Evolutionary conservation across 2,888 invertebrate genomes (phyloP).

Genomic region (Melitaea athalia): DNA sequence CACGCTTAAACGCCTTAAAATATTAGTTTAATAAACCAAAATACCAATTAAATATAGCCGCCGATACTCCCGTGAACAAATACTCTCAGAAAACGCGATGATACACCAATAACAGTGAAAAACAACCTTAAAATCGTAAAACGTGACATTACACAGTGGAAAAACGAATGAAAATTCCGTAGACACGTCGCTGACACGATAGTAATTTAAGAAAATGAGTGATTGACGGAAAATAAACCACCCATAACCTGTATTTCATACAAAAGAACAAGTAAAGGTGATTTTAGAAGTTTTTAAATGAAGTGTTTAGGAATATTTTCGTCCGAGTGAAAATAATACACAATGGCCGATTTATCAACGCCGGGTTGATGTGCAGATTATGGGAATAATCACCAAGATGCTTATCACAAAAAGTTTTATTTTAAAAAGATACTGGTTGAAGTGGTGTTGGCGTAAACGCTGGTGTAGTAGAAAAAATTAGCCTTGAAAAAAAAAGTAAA

Average conservation of each 20-base stretch:
- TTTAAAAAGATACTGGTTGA: conserved; percentile 66
- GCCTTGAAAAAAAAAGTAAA: conserved; percentile 26
- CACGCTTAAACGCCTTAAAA: conserved; percentile 67
- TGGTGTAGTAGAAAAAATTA: conserved; percentile 51
- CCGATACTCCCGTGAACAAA: conserved; percentile 40
- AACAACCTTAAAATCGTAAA: conserved; percentile 49
- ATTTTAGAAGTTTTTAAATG: conserved; percentile 18
- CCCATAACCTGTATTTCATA: neutral
- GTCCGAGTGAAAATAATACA: conserved; percentile 44
- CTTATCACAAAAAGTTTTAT: conserved; percentile 52
- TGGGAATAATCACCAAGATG: conserved; percentile 65
- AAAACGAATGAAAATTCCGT: conserved; percentile 42
- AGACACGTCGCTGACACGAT: conserved; percentile 30
- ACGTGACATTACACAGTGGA: conserved; percentile 50
- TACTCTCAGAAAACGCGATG: conserved; percentile 39
- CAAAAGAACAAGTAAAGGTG: neutral
- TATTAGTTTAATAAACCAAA: conserved; percentile 57
- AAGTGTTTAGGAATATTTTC: conserved; percentile 28
- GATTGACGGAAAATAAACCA: conserved; percentile 10
- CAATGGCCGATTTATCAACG: conserved; percentile 65
- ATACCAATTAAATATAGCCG: conserved; percentile 45
- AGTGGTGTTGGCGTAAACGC: conserved; percentile 78
- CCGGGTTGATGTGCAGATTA: conserved; percentile 62
- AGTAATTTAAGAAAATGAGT: conserved; percentile 33
- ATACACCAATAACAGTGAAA: conserved; percentile 32